Conservation (phyloP, 2,113 vertebrate genomes). For the Saccopteryx leptura region DNA sequence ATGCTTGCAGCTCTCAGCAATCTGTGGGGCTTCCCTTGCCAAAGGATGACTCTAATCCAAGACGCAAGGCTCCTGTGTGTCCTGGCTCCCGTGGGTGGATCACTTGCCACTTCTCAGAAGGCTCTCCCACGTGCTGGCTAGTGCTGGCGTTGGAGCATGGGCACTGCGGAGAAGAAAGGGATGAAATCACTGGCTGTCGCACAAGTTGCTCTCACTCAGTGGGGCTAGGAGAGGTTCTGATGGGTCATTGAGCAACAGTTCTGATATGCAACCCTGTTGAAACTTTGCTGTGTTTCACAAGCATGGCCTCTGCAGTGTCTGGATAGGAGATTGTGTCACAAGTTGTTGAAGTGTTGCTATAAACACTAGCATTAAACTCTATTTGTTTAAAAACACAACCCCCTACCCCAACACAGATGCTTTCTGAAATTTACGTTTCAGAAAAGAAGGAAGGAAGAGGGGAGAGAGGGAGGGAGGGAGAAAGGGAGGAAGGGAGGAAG, state of each 20-base stretch:
- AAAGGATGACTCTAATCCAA: neutral
- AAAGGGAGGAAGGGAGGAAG: too few relatives aligned
- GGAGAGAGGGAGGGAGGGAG: too few relatives aligned
- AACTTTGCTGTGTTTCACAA: neutral
- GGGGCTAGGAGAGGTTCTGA: neutral
- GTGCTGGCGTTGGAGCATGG: neutral
- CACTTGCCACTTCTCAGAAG: neutral
- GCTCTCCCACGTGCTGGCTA: neutral
- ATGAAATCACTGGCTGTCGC: neutral
- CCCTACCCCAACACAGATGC: too few relatives aligned
- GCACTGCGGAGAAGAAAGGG: neutral
- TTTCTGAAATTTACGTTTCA: too few relatives aligned
- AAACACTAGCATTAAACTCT: neutral
- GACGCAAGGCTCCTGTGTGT: neutral
- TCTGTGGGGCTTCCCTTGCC: neutral
- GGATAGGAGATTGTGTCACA: neutral
- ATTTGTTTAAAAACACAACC: neutral
- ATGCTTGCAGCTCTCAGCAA: neutral
- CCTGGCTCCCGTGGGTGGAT: neutral
- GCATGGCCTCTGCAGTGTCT: neutral
- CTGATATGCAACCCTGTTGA: slow-evolving; percentile 7
- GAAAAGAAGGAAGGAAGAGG: neutral
- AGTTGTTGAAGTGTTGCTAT: neutral
- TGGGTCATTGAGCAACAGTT: neutral
- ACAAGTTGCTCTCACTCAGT: neutral